Percentiles rank a stretch among this genome's conserved stretches.
phyloP scores from a whole-genome alignment of 2,888 invertebrate genomes.

The Drosophila silvestris region DNA sequence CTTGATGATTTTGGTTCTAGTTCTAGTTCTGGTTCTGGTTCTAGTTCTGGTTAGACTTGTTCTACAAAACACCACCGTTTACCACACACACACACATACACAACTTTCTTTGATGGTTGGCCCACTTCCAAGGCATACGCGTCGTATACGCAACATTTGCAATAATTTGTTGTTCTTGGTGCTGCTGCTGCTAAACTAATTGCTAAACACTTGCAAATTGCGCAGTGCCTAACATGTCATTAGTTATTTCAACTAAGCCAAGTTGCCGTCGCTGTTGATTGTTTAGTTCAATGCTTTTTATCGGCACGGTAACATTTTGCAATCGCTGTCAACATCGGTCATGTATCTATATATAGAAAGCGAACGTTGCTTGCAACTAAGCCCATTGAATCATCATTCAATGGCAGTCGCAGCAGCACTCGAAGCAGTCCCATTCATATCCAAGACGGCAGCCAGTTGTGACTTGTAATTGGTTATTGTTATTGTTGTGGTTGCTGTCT shows the following conservation, averaged over 20 bases:
- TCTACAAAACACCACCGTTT: constrained; percentile 12
- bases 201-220: constrained; percentile 5
- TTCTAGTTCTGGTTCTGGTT: constrained; percentile 5
- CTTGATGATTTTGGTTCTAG: constrained; percentile 2
- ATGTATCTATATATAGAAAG: constrained; percentile 71
- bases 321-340: constrained; percentile 56
- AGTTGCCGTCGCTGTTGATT: constrained; percentile 15
- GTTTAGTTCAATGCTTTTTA: constrained; percentile 72
- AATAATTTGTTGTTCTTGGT: constrained; percentile 7
- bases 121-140: constrained; percentile 34
- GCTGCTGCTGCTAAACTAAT: neutral
- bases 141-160: constrained; percentile 67
- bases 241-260: constrained; percentile 30
- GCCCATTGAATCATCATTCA: constrained; percentile 56
- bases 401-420: constrained; percentile 3
- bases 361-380: constrained; percentile 26
- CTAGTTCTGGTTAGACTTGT: constrained; percentile 57
- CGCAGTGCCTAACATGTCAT: constrained; percentile 28
- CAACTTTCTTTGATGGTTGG: constrained; percentile 63
- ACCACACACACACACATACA: constrained; percentile 1
- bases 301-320: constrained; percentile 57
- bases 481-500: constrained; percentile 3
- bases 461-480: constrained; percentile 5
- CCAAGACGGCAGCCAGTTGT: constrained; percentile 15
- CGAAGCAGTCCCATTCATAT: constrained; percentile 32